Evolutionary conservation across 1,140 invertebrate genomes (phyloP).

Genomic region (Trichogramma pretiosum): DNA sequence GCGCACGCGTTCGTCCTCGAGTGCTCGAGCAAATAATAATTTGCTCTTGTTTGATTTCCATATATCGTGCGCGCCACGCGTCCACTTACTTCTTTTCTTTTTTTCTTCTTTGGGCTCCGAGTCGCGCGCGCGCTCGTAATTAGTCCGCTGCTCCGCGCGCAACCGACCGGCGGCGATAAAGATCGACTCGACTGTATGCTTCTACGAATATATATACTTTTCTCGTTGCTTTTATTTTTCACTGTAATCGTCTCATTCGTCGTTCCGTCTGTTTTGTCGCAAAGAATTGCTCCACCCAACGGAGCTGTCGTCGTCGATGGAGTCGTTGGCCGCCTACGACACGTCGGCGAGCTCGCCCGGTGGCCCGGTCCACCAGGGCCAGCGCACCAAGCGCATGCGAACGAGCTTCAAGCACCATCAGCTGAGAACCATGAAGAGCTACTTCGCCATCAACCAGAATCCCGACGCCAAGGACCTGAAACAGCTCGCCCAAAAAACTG

Average conservation of each 20-base stretch:
- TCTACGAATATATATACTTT: too few species aligned
- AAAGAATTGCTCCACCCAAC: slow-evolving; percentile 66
- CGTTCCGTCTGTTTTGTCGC: slow-evolving; percentile 27
- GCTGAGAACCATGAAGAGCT: slow-evolving; percentile 93
- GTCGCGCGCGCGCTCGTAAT: background rate
- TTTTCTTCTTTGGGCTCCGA: background rate
- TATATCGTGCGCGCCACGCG: background rate
- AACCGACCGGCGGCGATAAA: too few species aligned
- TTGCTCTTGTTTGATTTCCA: background rate
- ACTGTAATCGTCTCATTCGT: too few species aligned
- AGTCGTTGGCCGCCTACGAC: slow-evolving; percentile 61
- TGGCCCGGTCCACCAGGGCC: slow-evolving; percentile 48
- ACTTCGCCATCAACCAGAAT: slow-evolving; percentile 95
- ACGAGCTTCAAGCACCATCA: slow-evolving; percentile 98
- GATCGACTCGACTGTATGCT: too few species aligned
- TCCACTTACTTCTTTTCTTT: background rate
- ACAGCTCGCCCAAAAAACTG: slow-evolving; percentile 92
- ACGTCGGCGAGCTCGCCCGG: slow-evolving; percentile 64
- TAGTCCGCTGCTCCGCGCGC: too few species aligned
- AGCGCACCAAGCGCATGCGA: slow-evolving; percentile 81
- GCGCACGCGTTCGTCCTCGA: background rate
- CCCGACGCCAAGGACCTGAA: slow-evolving; percentile 94
- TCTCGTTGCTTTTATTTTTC: too few species aligned
- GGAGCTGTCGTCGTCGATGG: slow-evolving; percentile 68
- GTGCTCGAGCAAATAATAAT: slow-evolving; percentile 9